Base-by-base conservation (phyloP, 2,113 vertebrate genomes). In the Ailuropoda melanoleuca region DNA sequence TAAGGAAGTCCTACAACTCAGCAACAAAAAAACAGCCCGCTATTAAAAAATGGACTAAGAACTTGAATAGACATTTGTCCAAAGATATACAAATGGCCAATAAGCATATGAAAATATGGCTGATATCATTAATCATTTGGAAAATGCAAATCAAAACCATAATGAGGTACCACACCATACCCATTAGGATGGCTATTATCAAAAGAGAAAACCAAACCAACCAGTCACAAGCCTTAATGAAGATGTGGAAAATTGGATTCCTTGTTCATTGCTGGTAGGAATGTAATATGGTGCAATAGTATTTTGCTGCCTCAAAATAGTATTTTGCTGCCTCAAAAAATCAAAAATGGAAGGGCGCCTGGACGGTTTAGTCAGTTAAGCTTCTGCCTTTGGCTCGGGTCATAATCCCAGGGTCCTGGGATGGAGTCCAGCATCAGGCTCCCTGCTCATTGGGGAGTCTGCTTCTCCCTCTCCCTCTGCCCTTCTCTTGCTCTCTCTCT, bases 1-100 rank as follows among this genome's bases (percentile, higher is more conserved):
- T 55, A 75, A 37, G 43, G 46, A 86, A 80, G 8, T 75, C 66
- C 34, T 58, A 37, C 68, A 77, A 85, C 24, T 85, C 70, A 90
- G 78, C n/a, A 66, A 39, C 1, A n/a, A n/a, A 8, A 58, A 58
- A 8, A 10, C 23, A 10, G 21, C 9, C 48, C 0, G 1, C 15
- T 8, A 29, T 56, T 84, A n/a, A 43, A 78, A 68, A 83, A 66
- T 2, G 21, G n/a, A 6, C 58, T 56, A 68, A 85, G 8, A 9
- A 84, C 50, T 83, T 39, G 1, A 60, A 64, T 37, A 75, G 81
- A 87, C 15, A 34, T 53, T 86, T 89, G 34, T 19, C 53, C 77
- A 82, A 23, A 60, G 48, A 21, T 29, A 64, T 34, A 56, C 53
- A 53, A 78, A 53, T 34, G 55, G 4, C n/a, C 39, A 48, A 80